These are phyloP conservation scores for Drosophila repletoides DNA, from an alignment of 1,140 invertebrate species.

Conservation along the genomic window DNA sequence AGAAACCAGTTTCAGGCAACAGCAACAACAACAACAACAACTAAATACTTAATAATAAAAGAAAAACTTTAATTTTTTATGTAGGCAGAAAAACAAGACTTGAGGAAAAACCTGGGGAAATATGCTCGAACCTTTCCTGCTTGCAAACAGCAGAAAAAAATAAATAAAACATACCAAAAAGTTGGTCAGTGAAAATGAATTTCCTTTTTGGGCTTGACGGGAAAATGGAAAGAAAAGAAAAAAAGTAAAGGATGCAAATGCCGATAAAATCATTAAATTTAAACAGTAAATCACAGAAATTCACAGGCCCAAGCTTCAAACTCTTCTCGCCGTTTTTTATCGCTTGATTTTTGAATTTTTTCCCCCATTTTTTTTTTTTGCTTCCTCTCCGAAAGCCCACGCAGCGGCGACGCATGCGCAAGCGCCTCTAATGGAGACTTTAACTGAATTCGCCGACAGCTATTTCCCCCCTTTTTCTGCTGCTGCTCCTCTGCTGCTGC, in stretches of 20 bases:
- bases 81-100: conserved; percentile 32
- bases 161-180: conserved; percentile 26
- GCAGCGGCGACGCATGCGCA: conserved; percentile 20
- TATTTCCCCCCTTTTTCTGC: background rate
- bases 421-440: conserved; percentile 59
- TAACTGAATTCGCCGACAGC: conserved; percentile 33
- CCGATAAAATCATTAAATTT: conserved; percentile 28
- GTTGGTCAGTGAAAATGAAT: conserved; percentile 63
- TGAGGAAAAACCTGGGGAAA: conserved; percentile 34
- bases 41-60: conserved; percentile 26
- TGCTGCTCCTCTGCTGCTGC: background rate
- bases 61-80: conserved; percentile 33
- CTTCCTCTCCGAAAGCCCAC: conserved; percentile 25
- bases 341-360: background rate
- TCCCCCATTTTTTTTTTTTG: background rate
- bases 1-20: conserved; percentile 39
- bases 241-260: conserved; percentile 36
- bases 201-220: conserved; percentile 48
- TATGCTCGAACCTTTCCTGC: conserved; percentile 55
- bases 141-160: conserved; percentile 43
- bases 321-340: background rate
- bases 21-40: background rate
- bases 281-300: conserved; percentile 26
- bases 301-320: background rate
- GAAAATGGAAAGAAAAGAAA: background rate